Conservation (phyloP, 64 coral and sea anemone genomes). For the Trachythela sp. region DNA sequence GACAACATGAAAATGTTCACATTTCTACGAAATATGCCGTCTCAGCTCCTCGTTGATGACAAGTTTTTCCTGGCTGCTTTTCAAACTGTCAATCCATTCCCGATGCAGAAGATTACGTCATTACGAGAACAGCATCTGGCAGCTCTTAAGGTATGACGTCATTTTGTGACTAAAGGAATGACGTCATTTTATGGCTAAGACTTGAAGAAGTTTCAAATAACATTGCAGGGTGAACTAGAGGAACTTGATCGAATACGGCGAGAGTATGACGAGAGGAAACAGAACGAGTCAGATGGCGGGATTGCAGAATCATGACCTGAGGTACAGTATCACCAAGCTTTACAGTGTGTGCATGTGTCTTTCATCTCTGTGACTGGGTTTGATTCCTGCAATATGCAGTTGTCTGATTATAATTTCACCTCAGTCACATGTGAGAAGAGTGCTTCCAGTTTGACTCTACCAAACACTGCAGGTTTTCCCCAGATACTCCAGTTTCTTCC, state of each 20-base stretch:
- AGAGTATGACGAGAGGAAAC: slow-evolving; percentile 63
- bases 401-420: too few species aligned
- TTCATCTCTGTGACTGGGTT: not conserved
- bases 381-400: too few species aligned
- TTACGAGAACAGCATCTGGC: slow-evolving; percentile 58
- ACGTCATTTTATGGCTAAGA: not conserved
- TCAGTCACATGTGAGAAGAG: too few species aligned
- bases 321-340: not conserved
- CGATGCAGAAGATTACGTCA: slow-evolving; percentile 89
- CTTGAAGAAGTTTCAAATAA: not conserved
- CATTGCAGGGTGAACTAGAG: slow-evolving; percentile 65
- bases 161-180: not conserved
- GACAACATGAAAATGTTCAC: slow-evolving; percentile 85
- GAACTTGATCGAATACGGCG: slow-evolving; percentile 73
- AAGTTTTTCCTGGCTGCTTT: slow-evolving; percentile 72
- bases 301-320: not conserved
- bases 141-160: slow-evolving; percentile 61
- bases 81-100: slow-evolving; percentile 86
- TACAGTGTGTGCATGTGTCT: not conserved
- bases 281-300: not conserved
- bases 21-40: slow-evolving; percentile 87
- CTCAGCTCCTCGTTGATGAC: slow-evolving; percentile 60
- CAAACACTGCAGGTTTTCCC: too few species aligned
- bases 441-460: too few species aligned
- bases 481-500: too few species aligned